phyloP scores from a whole-genome alignment of 1,140 invertebrate genomes.

The Ostrea edulis region DNA sequence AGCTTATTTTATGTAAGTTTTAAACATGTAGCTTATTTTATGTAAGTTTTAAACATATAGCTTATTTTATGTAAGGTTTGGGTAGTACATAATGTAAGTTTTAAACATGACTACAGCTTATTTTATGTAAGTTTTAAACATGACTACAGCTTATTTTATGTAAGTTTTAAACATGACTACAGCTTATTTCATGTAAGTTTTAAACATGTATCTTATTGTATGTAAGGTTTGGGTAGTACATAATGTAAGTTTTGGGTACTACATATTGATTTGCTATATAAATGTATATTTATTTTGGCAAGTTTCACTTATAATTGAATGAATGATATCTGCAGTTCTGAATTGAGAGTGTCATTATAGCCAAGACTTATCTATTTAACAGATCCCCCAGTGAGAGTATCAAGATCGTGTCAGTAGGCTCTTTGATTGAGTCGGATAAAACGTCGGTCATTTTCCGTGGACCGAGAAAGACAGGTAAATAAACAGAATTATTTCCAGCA shows the following conservation, averaged over 20 bases:
- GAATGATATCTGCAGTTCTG: too few species aligned
- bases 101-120: not conserved
- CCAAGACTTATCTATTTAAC: not conserved
- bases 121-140: not conserved
- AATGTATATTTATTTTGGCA: too few species aligned
- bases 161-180: too few species aligned
- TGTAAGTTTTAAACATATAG: too few species aligned
- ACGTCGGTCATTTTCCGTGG: slow-evolving; percentile 97
- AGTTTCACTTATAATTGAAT: too few species aligned
- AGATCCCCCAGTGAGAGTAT: slow-evolving; percentile 53
- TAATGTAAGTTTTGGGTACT: too few species aligned
- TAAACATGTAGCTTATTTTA: too few species aligned
- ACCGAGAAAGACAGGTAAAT: slow-evolving; percentile 90
- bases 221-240: too few species aligned
- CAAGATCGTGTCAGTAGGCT: slow-evolving; percentile 93
- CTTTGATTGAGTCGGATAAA: slow-evolving; percentile 90
- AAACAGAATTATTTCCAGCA: not conserved
- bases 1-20: not conserved
- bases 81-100: not conserved
- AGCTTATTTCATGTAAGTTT: not conserved
- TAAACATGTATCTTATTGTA: not conserved
- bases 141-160: too few species aligned
- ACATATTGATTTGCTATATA: too few species aligned
- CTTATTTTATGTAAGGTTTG: too few species aligned
- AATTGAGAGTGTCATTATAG: too few species aligned